These are phyloP conservation scores for Hemitrygon akajei DNA, from an alignment of 2,797 vertebrate species.

Conservation along the genomic window DNA sequence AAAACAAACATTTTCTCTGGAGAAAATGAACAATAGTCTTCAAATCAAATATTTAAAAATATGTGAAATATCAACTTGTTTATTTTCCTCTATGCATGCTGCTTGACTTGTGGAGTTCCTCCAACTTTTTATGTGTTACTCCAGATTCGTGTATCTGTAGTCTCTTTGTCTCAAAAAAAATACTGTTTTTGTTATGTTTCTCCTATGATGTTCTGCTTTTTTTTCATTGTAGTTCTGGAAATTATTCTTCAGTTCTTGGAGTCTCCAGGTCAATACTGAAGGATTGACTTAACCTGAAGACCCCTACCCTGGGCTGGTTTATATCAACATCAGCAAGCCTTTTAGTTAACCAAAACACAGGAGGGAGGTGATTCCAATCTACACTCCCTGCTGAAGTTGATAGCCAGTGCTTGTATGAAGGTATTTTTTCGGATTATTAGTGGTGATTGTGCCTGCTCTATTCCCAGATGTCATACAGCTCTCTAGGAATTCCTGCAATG, in stretches of 20 bases:
- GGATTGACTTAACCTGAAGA: not conserved
- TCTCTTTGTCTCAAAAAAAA: too few relatives aligned
- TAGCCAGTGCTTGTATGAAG: conserved; percentile 30
- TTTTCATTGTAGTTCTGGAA: not conserved
- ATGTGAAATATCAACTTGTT: too few relatives aligned
- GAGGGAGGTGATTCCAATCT: too few relatives aligned
- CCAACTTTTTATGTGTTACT: too few relatives aligned
- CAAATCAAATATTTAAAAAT: not conserved
- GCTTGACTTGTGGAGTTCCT: too few relatives aligned
- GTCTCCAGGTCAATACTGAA: not conserved
- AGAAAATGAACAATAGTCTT: not conserved
- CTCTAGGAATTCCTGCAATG: conserved; percentile 55
- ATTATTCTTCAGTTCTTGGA: not conserved
- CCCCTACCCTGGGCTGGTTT: not conserved
- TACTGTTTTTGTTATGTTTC: not conserved
- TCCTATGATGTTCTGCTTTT: not conserved
- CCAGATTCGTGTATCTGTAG: too few relatives aligned
- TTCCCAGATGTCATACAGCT: conserved; percentile 40
- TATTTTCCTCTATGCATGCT: too few relatives aligned
- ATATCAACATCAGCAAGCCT: not conserved
- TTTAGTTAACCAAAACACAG: not conserved
- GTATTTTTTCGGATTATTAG: not conserved
- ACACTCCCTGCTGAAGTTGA: not conserved
- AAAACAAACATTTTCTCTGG: not conserved
- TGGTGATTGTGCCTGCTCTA: conserved; percentile 36